A percentile compares a stretch with the other conserved stretches of the same genome.
phyloP scores from a whole-genome alignment of 2,888 invertebrate species.

The Sminthurinus aureus region DNA sequence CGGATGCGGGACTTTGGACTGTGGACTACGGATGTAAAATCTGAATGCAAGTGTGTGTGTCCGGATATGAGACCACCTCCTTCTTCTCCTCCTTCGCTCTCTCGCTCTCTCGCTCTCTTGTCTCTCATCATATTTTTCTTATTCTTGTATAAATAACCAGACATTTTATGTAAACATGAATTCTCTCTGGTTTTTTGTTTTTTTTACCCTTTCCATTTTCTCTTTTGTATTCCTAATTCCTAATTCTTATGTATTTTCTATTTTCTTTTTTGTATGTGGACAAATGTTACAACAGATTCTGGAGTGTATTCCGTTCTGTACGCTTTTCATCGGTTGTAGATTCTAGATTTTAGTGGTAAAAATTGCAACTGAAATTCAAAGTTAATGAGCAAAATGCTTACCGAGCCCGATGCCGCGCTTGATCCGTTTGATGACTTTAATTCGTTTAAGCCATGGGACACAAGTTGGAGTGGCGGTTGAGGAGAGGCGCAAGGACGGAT shows the following conservation, averaged over 20 bases:
- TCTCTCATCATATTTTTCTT: not conserved
- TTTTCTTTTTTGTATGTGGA: not conserved
- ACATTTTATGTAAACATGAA: too few relatives aligned
- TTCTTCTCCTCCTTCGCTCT: not conserved
- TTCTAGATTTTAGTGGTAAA: too few relatives aligned
- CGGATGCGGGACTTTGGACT: conserved; percentile 6
- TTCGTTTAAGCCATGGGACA: conserved; percentile 68
- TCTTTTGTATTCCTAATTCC: too few relatives aligned
- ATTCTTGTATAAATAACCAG: too few relatives aligned
- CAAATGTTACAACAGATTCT: not conserved
- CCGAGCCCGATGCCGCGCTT: conserved; percentile 87
- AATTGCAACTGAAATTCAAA: not conserved
- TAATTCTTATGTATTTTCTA: not conserved
- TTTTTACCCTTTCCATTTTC: not conserved
- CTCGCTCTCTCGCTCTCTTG: not conserved
- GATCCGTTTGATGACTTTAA: conserved; percentile 89
- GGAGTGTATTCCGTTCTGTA: too few relatives aligned
- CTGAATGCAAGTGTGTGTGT: not conserved
- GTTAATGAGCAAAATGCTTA: conserved; percentile 65
- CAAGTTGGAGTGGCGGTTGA: conserved; percentile 23
- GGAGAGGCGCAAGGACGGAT: not conserved
- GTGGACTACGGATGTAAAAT: not conserved
- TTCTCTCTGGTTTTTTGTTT: too few relatives aligned
- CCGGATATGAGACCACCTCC: not conserved
- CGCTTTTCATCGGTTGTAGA: too few relatives aligned